These are phyloP conservation scores for Teleopsis dalmanni DNA, from an alignment of 1,140 invertebrate genomes.

Conservation along the genomic window DNA sequence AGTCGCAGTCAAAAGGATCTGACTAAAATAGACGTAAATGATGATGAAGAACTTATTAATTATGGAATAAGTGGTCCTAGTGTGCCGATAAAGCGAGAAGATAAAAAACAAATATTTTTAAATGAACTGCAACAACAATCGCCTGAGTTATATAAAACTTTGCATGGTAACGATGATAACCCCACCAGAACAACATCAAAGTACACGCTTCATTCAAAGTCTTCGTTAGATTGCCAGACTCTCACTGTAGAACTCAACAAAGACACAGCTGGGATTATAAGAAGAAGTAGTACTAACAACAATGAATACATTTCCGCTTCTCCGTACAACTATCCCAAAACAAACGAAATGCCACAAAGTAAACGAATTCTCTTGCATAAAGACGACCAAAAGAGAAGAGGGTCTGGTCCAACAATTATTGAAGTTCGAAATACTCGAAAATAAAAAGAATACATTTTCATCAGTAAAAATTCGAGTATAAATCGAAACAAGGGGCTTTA, in stretches of 20 bases:
- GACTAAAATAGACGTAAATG: slow-evolving; percentile 45
- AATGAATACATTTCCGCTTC: slow-evolving; percentile 55
- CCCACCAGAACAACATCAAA: slow-evolving; percentile 20
- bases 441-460: slow-evolving; percentile 21
- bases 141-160: slow-evolving; percentile 64
- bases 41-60: slow-evolving; percentile 13
- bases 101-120: slow-evolving; percentile 63
- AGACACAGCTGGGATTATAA: slow-evolving; percentile 44
- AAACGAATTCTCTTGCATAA: slow-evolving; percentile 16
- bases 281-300: slow-evolving; percentile 54
- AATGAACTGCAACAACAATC: slow-evolving; percentile 63
- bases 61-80: no score
- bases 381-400: slow-evolving; percentile 8
- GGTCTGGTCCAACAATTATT: slow-evolving; percentile 17
- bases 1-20: slow-evolving; percentile 72
- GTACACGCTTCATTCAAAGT: slow-evolving; percentile 25
- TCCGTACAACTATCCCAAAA: slow-evolving; percentile 61
- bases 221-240: slow-evolving; percentile 32
- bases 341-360: slow-evolving; percentile 48
- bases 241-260: slow-evolving; percentile 40
- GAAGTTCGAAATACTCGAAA: slow-evolving; percentile 18
- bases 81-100: slow-evolving; percentile 11
- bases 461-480: slow-evolving; percentile 24
- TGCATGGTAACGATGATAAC: slow-evolving; percentile 53
- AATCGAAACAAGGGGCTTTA: slow-evolving; percentile 26